A percentile compares a stretch with the other conserved stretches of the same genome.
These are phyloP conservation scores for Thamnophis sirtalis DNA, from an alignment of 2,113 vertebrate genomes.

Conservation along the genomic window DNA sequence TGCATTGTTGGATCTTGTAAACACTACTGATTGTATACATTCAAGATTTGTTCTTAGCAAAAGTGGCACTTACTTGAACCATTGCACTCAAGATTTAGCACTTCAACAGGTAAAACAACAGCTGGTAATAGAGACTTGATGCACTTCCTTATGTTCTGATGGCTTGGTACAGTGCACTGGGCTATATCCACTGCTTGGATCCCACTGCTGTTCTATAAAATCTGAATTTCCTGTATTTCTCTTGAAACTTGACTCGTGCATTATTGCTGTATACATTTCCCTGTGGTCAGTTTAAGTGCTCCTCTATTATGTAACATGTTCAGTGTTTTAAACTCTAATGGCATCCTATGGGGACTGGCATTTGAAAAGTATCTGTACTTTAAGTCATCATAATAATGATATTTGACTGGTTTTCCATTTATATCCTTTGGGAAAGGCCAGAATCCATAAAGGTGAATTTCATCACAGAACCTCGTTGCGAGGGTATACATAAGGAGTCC, in stretches of 20 bases:
- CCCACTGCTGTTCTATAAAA: conserved; percentile 53
- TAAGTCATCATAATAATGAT: conserved; percentile 86
- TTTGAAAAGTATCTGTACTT: conserved; percentile 88
- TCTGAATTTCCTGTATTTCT: conserved; percentile 49
- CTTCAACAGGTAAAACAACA: conserved; percentile 67
- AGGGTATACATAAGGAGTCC: conserved; percentile 89
- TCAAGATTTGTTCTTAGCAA: conserved; percentile 70
- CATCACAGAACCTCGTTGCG: conserved; percentile 85
- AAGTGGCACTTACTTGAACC: conserved; percentile 76
- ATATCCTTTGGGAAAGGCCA: conserved; percentile 88
- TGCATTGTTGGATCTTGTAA: conserved; percentile 71
- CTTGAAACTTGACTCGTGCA: conserved; percentile 41
- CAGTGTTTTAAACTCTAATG: conserved; percentile 84
- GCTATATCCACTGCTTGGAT: conserved; percentile 51
- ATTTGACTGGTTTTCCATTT: conserved; percentile 81
- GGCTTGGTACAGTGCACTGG: conserved; percentile 44
- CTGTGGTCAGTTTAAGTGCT: conserved; percentile 84
- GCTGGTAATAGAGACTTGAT: conserved; percentile 63
- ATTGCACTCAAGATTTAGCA: conserved; percentile 71
- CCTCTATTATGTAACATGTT: conserved; percentile 80
- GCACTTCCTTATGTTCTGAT: conserved; percentile 31
- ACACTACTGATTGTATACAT: conserved; percentile 74
- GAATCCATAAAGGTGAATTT: conserved; percentile 88
- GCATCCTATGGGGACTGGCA: conserved; percentile 85
- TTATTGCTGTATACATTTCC: conserved; percentile 78